These are phyloP conservation scores for Procambarus clarkii DNA, from an alignment of 1,140 invertebrate genomes.

Conservation along the genomic window DNA sequence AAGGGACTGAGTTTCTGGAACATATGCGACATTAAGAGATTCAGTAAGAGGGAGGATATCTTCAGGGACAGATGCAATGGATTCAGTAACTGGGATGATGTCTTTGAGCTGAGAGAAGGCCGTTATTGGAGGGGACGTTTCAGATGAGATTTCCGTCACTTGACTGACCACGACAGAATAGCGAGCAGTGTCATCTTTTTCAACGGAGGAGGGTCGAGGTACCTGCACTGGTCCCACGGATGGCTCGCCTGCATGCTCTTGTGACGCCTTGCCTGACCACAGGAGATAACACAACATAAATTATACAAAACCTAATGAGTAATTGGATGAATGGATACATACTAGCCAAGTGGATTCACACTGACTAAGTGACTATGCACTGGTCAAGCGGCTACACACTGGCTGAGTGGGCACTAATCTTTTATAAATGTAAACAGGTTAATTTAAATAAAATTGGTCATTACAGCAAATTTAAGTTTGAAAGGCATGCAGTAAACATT, in stretches of 20 bases:
- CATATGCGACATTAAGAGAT: not conserved
- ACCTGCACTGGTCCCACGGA: not conserved
- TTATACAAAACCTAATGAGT: too few relatives aligned
- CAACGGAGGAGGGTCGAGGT: not conserved
- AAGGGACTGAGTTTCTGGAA: not conserved
- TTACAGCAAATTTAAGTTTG: too few relatives aligned
- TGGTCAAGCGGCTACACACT: too few relatives aligned
- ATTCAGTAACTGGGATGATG: not conserved
- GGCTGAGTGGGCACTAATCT: too few relatives aligned
- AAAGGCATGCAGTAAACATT: not conserved
- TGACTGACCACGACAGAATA: slow-evolving; percentile 26
- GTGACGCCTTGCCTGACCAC: not conserved
- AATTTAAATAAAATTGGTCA: too few relatives aligned
- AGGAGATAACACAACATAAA: not conserved
- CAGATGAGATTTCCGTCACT: slow-evolving; percentile 34
- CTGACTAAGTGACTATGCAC: too few relatives aligned
- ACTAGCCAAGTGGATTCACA: too few relatives aligned
- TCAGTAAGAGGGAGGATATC: not conserved
- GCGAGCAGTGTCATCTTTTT: not conserved
- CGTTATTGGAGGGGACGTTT: slow-evolving; percentile 1
- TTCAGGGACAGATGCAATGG: not conserved
- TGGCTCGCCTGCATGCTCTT: not conserved
- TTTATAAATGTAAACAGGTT: too few relatives aligned
- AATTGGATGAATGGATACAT: too few relatives aligned
- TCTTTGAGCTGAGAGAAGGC: not conserved